Conservation (phyloP, 2,888 invertebrate species). For the Asteroscopus sphinx region DNA sequence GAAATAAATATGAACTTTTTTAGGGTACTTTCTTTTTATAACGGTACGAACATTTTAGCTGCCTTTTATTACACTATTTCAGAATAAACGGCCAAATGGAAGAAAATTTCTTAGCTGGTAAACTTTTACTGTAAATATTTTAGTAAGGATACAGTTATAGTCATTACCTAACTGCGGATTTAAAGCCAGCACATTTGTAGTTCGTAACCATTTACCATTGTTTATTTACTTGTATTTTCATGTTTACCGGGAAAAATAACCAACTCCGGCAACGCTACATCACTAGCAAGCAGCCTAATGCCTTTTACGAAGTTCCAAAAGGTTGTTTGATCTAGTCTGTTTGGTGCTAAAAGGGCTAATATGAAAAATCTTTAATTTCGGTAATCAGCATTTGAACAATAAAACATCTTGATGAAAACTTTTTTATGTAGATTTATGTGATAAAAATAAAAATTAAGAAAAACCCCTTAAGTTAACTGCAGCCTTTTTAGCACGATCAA, state of each 20-base stretch:
- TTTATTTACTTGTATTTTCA: slow-evolving; percentile 20
- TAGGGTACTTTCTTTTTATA: slow-evolving; percentile 72
- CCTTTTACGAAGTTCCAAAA: background rate
- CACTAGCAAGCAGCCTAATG: slow-evolving; percentile 1
- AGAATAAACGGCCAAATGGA: slow-evolving; percentile 61
- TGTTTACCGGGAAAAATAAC: slow-evolving; percentile 18
- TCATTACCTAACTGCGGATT: slow-evolving; percentile 54
- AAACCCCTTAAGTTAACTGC: too few relatives aligned
- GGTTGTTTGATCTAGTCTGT: too few relatives aligned
- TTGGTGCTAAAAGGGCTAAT: too few relatives aligned
- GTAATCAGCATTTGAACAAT: too few relatives aligned
- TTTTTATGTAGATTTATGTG: too few relatives aligned
- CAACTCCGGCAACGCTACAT: background rate
- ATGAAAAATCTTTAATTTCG: too few relatives aligned
- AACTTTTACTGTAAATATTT: slow-evolving; percentile 62
- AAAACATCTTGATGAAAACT: too few relatives aligned
- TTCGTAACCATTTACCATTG: slow-evolving; percentile 44
- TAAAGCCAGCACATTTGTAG: slow-evolving; percentile 48
- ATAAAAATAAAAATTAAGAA: too few relatives aligned
- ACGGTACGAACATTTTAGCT: slow-evolving; percentile 72
- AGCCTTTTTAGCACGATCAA: too few relatives aligned
- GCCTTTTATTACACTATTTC: slow-evolving; percentile 68
- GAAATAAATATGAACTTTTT: slow-evolving; percentile 83
- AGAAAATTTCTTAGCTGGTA: slow-evolving; percentile 60
- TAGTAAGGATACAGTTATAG: slow-evolving; percentile 55